Conservation (phyloP, 2,113 vertebrate genomes). For the Lepus americanus region DNA sequence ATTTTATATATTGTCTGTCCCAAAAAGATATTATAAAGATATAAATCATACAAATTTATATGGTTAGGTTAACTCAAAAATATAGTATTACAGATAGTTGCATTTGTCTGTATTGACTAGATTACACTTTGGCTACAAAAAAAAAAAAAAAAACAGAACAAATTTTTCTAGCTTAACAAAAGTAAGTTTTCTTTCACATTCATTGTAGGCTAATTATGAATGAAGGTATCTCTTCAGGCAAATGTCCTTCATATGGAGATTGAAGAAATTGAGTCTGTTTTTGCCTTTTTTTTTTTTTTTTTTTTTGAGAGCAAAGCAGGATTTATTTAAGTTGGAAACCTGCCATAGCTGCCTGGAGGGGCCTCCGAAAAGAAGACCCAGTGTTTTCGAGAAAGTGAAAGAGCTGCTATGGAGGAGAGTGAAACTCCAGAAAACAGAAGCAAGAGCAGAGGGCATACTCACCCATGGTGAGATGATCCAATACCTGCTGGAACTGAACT, state of each 20-base stretch:
- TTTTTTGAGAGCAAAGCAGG: neutral
- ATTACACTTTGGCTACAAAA: neutral
- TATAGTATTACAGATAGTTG: neutral
- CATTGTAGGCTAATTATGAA: neutral
- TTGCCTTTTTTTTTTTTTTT: neutral
- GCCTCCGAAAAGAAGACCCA: too few species aligned
- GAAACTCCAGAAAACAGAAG: too few species aligned
- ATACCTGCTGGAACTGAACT: too few species aligned
- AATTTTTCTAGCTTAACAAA: slow-evolving; percentile 27
- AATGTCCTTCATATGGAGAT: neutral
- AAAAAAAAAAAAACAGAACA: neutral
- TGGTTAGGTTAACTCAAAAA: neutral
- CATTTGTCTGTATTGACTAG: neutral
- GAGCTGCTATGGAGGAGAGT: too few species aligned
- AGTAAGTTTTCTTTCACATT: neutral
- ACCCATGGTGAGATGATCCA: too few species aligned
- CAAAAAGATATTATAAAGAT: slow-evolving; percentile 33
- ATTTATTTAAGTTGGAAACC: too few species aligned
- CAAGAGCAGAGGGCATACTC: too few species aligned
- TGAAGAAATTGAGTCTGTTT: neutral
- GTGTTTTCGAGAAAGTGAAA: too few species aligned
- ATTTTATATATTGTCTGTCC: neutral
- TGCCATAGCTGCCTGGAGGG: too few species aligned
- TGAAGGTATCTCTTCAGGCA: neutral
- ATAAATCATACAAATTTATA: neutral